These are phyloP conservation scores for Grammomys dolichurus DNA, from an alignment of 2,113 vertebrate genomes.

Conservation along the genomic window DNA sequence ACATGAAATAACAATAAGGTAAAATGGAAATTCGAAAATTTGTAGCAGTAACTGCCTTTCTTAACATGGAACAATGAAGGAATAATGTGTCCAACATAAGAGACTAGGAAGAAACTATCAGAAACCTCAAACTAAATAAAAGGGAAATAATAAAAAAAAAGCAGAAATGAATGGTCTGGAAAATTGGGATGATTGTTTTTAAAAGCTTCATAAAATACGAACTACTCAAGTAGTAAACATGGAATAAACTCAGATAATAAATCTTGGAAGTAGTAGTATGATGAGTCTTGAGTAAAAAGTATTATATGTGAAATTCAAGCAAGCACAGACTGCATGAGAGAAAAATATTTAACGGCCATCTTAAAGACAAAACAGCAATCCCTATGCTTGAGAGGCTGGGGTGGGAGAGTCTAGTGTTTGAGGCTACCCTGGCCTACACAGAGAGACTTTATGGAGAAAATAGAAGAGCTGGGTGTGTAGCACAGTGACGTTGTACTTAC, in stretches of 20 bases:
- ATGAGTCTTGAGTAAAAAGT: background rate
- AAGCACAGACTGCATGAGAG: background rate
- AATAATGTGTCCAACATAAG: background rate
- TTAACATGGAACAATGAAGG: background rate
- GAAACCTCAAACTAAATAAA: background rate
- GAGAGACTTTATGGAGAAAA: background rate
- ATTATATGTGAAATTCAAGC: background rate
- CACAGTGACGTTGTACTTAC: background rate
- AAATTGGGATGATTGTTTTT: background rate
- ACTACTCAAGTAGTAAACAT: background rate
- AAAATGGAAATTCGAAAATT: background rate
- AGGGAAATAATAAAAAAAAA: no score
- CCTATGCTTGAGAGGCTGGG: background rate
- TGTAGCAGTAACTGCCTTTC: background rate
- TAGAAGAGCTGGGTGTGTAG: background rate
- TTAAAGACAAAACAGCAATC: background rate
- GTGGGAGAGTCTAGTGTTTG: background rate
- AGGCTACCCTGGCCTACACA: background rate
- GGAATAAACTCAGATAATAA: background rate
- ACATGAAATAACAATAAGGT: background rate
- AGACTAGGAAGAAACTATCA: background rate
- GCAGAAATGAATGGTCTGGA: background rate
- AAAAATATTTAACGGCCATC: background rate
- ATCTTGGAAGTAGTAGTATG: background rate
- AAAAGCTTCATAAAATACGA: background rate